Percentiles rank a stretch among this genome's conserved stretches.
Evolutionary conservation across 2,113 vertebrate genomes (phyloP).

Genomic region (Bolborhynchus lineola): DNA sequence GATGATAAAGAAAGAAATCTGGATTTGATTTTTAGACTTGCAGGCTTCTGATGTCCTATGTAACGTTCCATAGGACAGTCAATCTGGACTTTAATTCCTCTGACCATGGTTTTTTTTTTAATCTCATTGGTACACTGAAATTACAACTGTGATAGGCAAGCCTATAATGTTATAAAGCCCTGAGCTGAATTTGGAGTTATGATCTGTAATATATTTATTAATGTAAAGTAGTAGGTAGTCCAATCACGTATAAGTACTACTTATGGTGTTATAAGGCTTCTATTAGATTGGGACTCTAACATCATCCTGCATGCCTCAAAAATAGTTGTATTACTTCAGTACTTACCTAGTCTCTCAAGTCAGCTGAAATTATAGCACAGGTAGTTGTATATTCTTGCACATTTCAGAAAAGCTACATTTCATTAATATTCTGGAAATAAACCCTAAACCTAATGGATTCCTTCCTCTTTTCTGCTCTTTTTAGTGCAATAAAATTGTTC

Average conservation of each 20-base stretch:
- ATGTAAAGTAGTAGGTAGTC: background rate
- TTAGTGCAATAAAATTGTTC: conserved; percentile 63
- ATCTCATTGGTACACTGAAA: background rate
- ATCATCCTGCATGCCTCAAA: background rate
- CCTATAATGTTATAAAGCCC: background rate
- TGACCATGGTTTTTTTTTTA: background rate
- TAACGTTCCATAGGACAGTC: background rate
- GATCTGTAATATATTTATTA: background rate
- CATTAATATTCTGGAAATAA: conserved; percentile 55
- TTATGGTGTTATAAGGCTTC: background rate
- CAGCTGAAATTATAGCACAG: background rate
- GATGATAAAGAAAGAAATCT: background rate
- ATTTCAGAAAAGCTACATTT: background rate
- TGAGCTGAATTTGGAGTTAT: background rate
- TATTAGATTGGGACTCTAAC: fast-evolving
- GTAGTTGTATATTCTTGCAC: background rate
- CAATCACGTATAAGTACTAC: background rate
- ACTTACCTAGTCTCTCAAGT: background rate
- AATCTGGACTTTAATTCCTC: background rate
- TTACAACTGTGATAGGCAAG: background rate
- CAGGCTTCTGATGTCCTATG: background rate
- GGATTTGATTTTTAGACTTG: background rate
- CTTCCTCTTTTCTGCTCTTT: background rate
- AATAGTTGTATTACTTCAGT: background rate
- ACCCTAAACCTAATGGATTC: conserved; percentile 61